Percentiles rank a stretch among this genome's conserved stretches.
Evolutionary conservation across 2,888 invertebrate species (phyloP).

Genomic region (Drosophila nr. medialis): DNA sequence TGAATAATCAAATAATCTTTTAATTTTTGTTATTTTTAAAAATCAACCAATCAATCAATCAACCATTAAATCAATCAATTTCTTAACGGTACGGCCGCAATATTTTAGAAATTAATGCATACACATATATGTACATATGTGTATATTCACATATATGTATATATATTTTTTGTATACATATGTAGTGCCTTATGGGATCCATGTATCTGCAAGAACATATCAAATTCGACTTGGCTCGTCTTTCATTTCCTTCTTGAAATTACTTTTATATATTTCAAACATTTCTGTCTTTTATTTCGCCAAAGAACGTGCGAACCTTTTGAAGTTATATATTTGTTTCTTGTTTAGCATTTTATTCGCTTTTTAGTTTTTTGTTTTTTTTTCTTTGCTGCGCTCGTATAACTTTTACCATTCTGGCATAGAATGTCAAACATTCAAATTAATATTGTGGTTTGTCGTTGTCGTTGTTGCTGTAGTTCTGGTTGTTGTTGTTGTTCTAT

Average conservation of each 20-base stretch:
- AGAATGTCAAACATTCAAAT: conserved; percentile 71
- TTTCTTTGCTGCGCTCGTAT: conserved; percentile 48
- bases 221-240: conserved; percentile 20
- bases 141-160: not conserved
- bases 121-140: not conserved
- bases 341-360: conserved; percentile 8
- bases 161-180: not conserved
- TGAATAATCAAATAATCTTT: not conserved
- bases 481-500: conserved; percentile 20
- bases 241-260: conserved; percentile 30
- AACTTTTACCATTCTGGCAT: conserved; percentile 64
- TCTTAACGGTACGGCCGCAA: not conserved
- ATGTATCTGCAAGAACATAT: conserved; percentile 24
- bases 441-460: conserved; percentile 39
- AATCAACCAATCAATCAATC: not conserved
- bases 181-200: not conserved
- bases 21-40: not conserved
- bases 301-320: conserved; percentile 59
- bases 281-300: conserved; percentile 43
- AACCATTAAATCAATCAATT: not conserved
- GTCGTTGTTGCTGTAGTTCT: conserved; percentile 8
- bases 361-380: conserved; percentile 2
- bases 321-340: conserved; percentile 9
- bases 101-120: too few species aligned
- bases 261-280: conserved; percentile 22